These are phyloP conservation scores for Dasyprocta punctata DNA, from an alignment of 2,113 vertebrate species.

Conservation along the genomic window DNA sequence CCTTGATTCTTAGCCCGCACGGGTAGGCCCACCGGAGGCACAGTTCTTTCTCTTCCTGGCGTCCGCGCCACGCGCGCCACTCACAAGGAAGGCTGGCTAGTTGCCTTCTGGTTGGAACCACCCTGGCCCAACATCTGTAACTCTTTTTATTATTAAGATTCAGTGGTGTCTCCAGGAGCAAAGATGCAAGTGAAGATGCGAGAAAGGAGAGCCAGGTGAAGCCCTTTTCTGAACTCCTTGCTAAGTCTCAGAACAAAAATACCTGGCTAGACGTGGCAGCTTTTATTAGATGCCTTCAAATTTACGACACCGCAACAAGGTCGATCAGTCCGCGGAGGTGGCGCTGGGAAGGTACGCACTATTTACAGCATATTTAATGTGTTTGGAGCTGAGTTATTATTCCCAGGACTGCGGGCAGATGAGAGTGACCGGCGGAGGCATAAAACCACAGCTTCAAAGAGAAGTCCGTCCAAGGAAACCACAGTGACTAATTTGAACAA, in stretches of 20 bases:
- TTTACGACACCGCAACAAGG: constrained; percentile 64
- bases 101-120: too few species aligned
- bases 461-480: constrained; percentile 76
- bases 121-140: too few species aligned
- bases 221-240: not conserved
- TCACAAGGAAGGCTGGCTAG: too few species aligned
- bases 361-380: constrained; percentile 59
- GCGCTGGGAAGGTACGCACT: constrained; percentile 42
- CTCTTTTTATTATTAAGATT: not conserved
- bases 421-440: constrained; percentile 50
- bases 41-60: too few species aligned
- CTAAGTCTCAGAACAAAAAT: constrained; percentile 43
- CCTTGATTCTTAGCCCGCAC: too few species aligned
- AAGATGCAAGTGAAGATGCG: not conserved
- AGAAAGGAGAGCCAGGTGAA: not conserved
- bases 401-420: constrained; percentile 27
- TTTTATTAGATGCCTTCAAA: constrained; percentile 63
- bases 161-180: not conserved
- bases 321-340: constrained; percentile 37
- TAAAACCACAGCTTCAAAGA: constrained; percentile 28
- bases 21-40: too few species aligned
- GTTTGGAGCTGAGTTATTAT: constrained; percentile 63
- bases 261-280: constrained; percentile 14
- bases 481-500: constrained; percentile 80
- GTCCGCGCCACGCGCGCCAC: too few species aligned